phyloP scores from a whole-genome alignment of 2,888 invertebrate species.

The Limnephilus rhombicus region DNA sequence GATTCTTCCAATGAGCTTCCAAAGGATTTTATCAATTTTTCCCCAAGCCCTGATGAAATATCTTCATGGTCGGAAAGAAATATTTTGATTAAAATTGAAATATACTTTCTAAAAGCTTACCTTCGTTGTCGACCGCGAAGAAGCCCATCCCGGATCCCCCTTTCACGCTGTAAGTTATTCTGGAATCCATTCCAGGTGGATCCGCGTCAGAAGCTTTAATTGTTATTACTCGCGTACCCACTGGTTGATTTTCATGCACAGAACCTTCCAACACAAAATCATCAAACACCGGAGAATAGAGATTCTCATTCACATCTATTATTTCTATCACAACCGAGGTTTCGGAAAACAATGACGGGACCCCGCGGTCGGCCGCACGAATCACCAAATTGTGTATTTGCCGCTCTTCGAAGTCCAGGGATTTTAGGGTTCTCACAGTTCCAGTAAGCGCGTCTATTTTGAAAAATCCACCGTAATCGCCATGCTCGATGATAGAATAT shows the following conservation, averaged over 20 bases:
- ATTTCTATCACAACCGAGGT: slow-evolving; percentile 91
- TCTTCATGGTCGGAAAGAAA: not conserved
- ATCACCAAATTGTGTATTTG: slow-evolving; percentile 93
- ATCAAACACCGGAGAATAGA: slow-evolving; percentile 88
- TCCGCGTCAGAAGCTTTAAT: slow-evolving; percentile 90
- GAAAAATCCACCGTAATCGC: slow-evolving; percentile 84
- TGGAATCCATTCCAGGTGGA: slow-evolving; percentile 87
- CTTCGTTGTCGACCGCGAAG: slow-evolving; percentile 93
- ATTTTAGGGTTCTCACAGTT: slow-evolving; percentile 86
- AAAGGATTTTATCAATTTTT: not conserved
- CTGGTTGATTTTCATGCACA: slow-evolving; percentile 89
- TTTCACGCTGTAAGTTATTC: slow-evolving; percentile 90
- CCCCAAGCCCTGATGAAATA: not conserved
- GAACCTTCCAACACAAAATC: slow-evolving; percentile 87
- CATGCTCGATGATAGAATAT: slow-evolving; percentile 86
- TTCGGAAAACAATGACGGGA: slow-evolving; percentile 87
- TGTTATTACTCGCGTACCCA: slow-evolving; percentile 87
- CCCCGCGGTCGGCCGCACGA: slow-evolving; percentile 90
- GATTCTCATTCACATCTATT: slow-evolving; percentile 96
- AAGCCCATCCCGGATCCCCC: slow-evolving; percentile 94
- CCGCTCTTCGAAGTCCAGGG: slow-evolving; percentile 92
- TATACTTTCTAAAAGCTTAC: slow-evolving; percentile 75
- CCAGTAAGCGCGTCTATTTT: slow-evolving; percentile 91
- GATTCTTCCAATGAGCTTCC: slow-evolving; percentile 27
- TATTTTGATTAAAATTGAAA: not conserved